A percentile compares a stretch with the other conserved stretches of the same genome.
These are phyloP conservation scores for Herpetotheres cachinnans DNA, from an alignment of 2,113 vertebrate genomes.

Conservation along the genomic window DNA sequence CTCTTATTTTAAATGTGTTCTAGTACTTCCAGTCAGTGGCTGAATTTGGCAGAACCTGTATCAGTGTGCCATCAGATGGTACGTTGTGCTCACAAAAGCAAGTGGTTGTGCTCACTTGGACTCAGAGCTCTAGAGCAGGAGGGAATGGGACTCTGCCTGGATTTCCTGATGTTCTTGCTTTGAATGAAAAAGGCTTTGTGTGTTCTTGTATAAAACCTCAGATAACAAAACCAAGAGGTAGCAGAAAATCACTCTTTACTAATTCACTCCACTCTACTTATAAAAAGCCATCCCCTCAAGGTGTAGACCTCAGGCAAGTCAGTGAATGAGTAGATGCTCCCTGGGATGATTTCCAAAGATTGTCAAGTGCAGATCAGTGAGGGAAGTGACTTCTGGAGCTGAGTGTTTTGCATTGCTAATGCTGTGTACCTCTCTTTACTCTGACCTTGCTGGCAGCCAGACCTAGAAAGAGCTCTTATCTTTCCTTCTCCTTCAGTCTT, in stretches of 20 bases:
- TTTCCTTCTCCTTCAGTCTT: neutral
- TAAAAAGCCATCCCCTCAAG: neutral
- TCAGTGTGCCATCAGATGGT: neutral
- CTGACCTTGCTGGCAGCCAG: neutral
- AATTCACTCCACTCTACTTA: neutral
- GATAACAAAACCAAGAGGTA: neutral
- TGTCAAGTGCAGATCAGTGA: neutral
- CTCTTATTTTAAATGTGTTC: neutral
- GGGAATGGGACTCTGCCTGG: neutral
- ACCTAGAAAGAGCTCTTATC: neutral
- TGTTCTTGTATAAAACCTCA: neutral
- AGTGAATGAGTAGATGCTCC: neutral
- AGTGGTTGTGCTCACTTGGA: neutral
- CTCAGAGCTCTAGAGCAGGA: neutral
- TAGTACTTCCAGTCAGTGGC: neutral
- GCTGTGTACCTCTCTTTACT: neutral
- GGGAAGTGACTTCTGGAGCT: neutral
- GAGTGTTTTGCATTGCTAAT: neutral
- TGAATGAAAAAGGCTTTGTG: neutral
- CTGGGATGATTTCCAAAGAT: neutral
- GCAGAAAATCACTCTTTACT: neutral
- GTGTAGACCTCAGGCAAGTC: neutral
- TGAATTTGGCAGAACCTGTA: neutral
- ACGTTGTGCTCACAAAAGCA: neutral
- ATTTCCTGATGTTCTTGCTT: neutral